Conservation (phyloP, 1,140 invertebrate species). For the Vanessa atalanta region DNA sequence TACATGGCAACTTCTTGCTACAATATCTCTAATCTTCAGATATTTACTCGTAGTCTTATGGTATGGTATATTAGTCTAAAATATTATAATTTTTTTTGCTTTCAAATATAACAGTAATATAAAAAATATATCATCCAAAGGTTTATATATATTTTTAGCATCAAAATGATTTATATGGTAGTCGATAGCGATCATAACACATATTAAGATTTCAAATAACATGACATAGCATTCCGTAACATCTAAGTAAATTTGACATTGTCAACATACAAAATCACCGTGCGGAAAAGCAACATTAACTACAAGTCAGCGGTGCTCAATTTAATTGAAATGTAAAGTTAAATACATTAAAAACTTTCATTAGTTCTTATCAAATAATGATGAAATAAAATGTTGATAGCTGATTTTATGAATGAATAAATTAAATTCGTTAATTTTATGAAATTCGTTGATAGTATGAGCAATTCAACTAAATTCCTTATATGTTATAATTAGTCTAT, state of each 20-base stretch:
- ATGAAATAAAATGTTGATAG: not conserved
- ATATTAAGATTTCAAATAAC: not conserved
- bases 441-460: not conserved
- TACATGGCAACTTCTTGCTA: no score
- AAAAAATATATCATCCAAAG: no score
- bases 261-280: constrained; percentile 11
- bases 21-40: no score
- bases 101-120: no score
- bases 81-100: no score
- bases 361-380: constrained; percentile 10
- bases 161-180: no score
- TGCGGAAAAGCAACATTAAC: constrained; percentile 19
- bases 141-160: no score
- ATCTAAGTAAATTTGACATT: constrained; percentile 7
- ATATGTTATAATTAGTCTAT: no score
- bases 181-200: no score
- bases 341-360: constrained; percentile 16
- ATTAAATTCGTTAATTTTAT: not conserved
- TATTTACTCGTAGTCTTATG: no score
- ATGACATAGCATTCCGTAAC: not conserved
- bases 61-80: no score
- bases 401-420: constrained; percentile 2
- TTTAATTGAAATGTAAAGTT: constrained; percentile 29
- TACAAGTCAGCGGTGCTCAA: constrained; percentile 12
- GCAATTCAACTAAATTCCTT: not conserved